Base-by-base conservation (phyloP, 2,113 vertebrate species). In the Aegithalos caudatus region DNA sequence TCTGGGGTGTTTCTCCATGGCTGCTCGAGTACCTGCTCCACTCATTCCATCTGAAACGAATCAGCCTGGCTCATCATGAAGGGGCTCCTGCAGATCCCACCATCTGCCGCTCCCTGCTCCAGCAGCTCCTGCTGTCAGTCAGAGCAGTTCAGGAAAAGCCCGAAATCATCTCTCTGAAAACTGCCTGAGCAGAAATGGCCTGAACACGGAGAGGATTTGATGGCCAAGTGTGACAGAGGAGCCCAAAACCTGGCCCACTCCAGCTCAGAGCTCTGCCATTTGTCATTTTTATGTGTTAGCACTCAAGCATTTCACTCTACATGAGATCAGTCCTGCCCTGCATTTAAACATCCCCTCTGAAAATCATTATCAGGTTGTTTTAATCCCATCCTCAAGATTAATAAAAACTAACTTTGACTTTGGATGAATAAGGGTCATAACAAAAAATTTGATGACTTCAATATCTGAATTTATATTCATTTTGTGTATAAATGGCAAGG, bases 51-150 rank as follows among this genome's bases (percentile, higher is more conserved):
- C 69, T n/a, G 0, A 7, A 69, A 64, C n/a, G 40, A 11, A 57
- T n/a, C 31, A 4, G 61, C 70, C 65, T 71, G 61, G 8, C 21
- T n/a, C 13, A 1, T 16, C n/a, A 47, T 48, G 88, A 53, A 42
- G 38, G 64, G 57, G 57, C 61, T 90, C 62, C 72, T 83, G 82
- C 90, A 27, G 74, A 9, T 33, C 37, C 37, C 87, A 14, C 45
- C 92, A 64, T 69, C 92, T 96, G 95, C 92, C 86, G 79, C 61
- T 74, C 73, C 84, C 81, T 51, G 47, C 77, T 29, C 56, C 85
- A 31, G 44, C 79, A 42, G 38, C 53, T 78, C 92, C 81, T 45
- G 74, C 70, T 86, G 71, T 9, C 58, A 40, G 18, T 54, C 72
- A 56, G 61, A 48, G 81, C 37, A 1, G 40, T 14, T 45, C 53